Conservation (phyloP, 2,797 vertebrate genomes). For the Squalus acanthias region DNA sequence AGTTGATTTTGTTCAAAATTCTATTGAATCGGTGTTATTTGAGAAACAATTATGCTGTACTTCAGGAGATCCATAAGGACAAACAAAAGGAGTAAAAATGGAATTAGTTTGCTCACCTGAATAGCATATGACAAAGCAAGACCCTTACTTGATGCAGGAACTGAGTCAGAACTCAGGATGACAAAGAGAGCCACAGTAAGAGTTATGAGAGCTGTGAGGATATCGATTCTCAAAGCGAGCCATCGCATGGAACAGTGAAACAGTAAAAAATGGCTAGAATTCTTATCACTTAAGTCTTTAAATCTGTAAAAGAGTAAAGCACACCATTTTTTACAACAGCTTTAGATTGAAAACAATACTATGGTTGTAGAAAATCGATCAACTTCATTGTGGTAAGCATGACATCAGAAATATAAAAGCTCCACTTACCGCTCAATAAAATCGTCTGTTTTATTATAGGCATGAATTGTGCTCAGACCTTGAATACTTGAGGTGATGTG, state of each 20-base stretch:
- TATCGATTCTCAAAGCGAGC: constrained; percentile 66
- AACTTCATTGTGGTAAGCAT: neutral
- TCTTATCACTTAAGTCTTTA: constrained; percentile 62
- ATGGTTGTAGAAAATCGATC: neutral
- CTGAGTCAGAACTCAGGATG: constrained; percentile 52
- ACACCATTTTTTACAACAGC: neutral
- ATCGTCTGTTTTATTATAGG: constrained; percentile 57
- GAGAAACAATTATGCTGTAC: no score
- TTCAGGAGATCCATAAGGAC: neutral
- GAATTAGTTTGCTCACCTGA: constrained; percentile 56
- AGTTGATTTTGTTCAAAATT: neutral
- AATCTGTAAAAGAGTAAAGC: constrained; percentile 55
- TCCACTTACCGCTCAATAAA: constrained; percentile 57
- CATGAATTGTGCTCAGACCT: constrained; percentile 67
- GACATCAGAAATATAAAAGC: neutral
- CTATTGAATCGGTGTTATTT: neutral
- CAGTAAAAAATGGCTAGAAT: constrained; percentile 63
- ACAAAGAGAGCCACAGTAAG: constrained; percentile 62
- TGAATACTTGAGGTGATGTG: constrained; percentile 63
- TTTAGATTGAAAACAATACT: neutral
- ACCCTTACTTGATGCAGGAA: constrained; percentile 63
- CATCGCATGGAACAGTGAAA: constrained; percentile 65
- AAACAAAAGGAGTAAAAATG: neutral
- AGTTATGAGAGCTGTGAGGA: constrained; percentile 55
- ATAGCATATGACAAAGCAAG: constrained; percentile 69